These are phyloP conservation scores for Knipowitschia caucasica DNA, from an alignment of 2,797 vertebrate species.

Conservation along the genomic window DNA sequence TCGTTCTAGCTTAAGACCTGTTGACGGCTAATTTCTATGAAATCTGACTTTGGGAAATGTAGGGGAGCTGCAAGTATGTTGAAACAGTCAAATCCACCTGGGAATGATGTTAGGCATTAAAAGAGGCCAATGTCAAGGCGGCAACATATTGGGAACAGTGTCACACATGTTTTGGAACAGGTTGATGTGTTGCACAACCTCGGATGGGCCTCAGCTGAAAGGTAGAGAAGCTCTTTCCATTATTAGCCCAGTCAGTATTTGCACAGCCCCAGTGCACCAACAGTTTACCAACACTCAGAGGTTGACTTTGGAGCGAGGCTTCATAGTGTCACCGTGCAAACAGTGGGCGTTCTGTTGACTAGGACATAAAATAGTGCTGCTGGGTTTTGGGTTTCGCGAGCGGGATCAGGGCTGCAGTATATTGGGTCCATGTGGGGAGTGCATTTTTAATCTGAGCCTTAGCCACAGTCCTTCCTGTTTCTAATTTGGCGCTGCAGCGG, in stretches of 20 bases:
- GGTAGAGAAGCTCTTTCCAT: conserved; percentile 40
- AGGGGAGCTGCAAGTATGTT: conserved; percentile 7
- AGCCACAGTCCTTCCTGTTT: conserved; percentile 85
- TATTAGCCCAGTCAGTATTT: conserved; percentile 59
- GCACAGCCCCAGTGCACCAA: conserved; percentile 21
- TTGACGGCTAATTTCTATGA: too few relatives aligned
- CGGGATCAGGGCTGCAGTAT: conserved; percentile 78
- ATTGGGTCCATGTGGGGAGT: conserved; percentile 84
- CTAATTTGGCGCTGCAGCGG: conserved; percentile 83
- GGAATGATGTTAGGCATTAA: conserved; percentile 56
- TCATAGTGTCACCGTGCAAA: conserved; percentile 72
- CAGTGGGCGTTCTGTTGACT: conserved; percentile 77
- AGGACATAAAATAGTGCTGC: conserved; percentile 80
- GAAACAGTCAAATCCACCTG: conserved; percentile 38
- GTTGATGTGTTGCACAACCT: conserved; percentile 18
- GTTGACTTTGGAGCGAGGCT: conserved; percentile 70
- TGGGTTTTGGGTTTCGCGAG: conserved; percentile 81
- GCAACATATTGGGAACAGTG: conserved; percentile 17
- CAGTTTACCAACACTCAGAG: conserved; percentile 67
- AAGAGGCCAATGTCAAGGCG: conserved; percentile 36
- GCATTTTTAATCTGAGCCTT: conserved; percentile 82
- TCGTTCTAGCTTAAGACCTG: too few relatives aligned
- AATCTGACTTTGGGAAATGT: too few relatives aligned
- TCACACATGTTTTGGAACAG: background rate
- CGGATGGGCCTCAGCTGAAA: conserved; percentile 15